These are phyloP conservation scores for Bubalus kerabau DNA, from an alignment of 2,113 vertebrate species.

Conservation along the genomic window DNA sequence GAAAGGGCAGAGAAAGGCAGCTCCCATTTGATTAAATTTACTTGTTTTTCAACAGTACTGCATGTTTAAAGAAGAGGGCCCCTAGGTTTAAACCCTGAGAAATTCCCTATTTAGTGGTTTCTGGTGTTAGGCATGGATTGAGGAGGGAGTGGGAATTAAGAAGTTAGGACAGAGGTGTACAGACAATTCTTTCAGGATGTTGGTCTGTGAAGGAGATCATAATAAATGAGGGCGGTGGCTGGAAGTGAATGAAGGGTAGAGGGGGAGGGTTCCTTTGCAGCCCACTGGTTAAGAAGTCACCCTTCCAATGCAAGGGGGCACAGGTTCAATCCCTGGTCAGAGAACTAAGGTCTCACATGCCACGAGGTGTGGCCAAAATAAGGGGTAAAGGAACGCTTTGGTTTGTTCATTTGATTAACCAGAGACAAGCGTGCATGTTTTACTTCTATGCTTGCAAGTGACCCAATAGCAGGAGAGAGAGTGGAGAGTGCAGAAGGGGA, in stretches of 20 bases:
- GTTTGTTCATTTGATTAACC: not conserved
- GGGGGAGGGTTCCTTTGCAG: not conserved
- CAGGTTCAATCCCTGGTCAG: not conserved
- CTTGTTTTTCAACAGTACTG: not conserved
- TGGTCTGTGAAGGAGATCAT: not conserved
- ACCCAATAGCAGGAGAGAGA: not conserved
- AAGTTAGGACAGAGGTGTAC: not conserved
- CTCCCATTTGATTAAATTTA: not conserved
- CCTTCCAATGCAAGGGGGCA: not conserved
- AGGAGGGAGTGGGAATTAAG: not conserved
- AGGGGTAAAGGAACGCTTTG: not conserved
- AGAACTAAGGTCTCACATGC: not conserved
- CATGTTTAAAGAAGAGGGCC: not conserved
- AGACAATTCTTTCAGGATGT: not conserved
- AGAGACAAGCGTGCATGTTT: not conserved
- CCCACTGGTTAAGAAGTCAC: not conserved
- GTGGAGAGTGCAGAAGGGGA: not conserved
- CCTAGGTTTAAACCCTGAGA: not conserved
- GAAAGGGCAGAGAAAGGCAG: not conserved
- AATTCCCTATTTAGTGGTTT: not conserved
- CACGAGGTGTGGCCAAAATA: not conserved
- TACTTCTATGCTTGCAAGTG: not conserved
- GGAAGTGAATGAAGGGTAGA: not conserved
- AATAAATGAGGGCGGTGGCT: not conserved
- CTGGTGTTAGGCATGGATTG: not conserved